A percentile compares a stretch with the other conserved stretches of the same genome.
phyloP scores from a whole-genome alignment of 2,888 invertebrate species.

The Caenorhabditis doughertyi region DNA sequence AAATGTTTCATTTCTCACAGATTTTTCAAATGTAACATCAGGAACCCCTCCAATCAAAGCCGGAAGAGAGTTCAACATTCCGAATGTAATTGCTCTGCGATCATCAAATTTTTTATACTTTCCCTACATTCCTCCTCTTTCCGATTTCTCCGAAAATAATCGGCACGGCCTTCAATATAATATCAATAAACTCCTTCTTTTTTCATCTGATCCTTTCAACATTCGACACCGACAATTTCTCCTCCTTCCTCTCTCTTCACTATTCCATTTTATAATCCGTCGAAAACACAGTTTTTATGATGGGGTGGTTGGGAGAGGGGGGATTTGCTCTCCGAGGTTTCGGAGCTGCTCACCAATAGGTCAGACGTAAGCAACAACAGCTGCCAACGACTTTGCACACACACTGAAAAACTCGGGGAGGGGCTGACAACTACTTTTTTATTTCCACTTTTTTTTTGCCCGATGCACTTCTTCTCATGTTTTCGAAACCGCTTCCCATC shows the following conservation, averaged over 20 bases:
- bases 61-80: too few species aligned
- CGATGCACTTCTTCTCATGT: background rate
- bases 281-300: constrained; percentile 30
- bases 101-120: background rate
- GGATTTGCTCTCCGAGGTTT: constrained; percentile 3
- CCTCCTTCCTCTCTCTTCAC: background rate
- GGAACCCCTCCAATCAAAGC: too few species aligned
- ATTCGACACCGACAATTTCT: constrained; percentile 14
- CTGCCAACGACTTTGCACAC: constrained; percentile 13
- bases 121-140: background rate
- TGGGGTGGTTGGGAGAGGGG: background rate
- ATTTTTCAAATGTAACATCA: too few species aligned
- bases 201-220: background rate
- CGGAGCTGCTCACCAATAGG: constrained; percentile 21
- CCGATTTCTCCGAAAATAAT: background rate
- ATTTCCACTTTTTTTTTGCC: background rate
- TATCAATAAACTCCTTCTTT: background rate
- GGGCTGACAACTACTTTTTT: constrained; percentile 9
- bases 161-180: constrained; percentile 4
- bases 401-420: background rate
- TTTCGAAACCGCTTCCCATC: background rate
- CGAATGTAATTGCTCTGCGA: too few species aligned
- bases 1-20: too few species aligned
- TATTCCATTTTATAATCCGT: constrained; percentile 32
- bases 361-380: constrained; percentile 30